Evolutionary conservation across 2,113 vertebrate species (phyloP), one percentile per base, ranked within the genome.

Genomic region (Cettia cetti): DNA sequence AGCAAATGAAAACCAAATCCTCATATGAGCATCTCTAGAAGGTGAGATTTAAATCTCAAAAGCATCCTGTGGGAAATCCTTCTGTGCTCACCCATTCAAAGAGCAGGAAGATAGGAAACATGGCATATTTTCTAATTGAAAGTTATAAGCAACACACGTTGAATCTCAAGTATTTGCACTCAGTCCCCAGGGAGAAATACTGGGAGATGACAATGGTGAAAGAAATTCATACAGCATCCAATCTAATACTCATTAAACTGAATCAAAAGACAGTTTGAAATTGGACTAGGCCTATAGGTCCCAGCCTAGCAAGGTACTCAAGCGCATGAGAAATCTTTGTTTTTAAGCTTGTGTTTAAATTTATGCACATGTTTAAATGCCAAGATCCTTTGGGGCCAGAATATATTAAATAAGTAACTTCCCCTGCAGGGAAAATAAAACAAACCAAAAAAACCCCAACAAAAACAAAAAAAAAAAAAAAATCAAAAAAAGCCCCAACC

Each of bases 1-100:
- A 66, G 66, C 59, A 82, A 82, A 85, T 69, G 78, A 85, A 95
- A 77, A 42, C 59, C 71, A 61, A 74, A 85, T 63, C 49, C 44
- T 92, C 35, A 45, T 64, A 30, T 8, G 47, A 92, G 52, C 69
- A 44, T 75, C 93, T 95, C 49, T 56, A 61, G 85, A 89, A 92
- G n/a, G n/a, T 37, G 82, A 94, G 82, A 93, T 81, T 86, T 92
- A 78, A 90, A 86, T 89, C 86, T 91, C 77, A 82, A 96, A 92
- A 40, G 10, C 28, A 20, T 94, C 80, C 63, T 66, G 26, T 89
- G 81, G 83, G 89, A 95, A 87, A 56, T 28, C 60, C 35, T 86
- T 86, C 57, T 92, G 60, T 60, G 47, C 56, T 83, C 63, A 42
- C 17, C 54, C 47, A 60, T 86, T 92, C 75, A 92, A 81, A 74